Evolutionary conservation across 2,888 invertebrate species (phyloP), one percentile per base, ranked within the genome.

Genomic region (Pristionchus arcanus): DNA sequence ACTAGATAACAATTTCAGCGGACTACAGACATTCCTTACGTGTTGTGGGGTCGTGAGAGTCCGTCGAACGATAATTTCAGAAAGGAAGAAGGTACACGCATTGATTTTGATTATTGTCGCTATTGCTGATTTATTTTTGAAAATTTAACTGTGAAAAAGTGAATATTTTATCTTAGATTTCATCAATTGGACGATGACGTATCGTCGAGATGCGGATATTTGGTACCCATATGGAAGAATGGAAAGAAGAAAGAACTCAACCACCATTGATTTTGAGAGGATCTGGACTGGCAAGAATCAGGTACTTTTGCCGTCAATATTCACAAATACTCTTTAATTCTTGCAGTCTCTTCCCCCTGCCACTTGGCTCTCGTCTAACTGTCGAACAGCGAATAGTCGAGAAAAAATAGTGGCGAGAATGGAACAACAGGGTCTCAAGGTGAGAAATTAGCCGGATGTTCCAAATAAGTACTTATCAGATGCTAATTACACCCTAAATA

Each of bases 181-280:
- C 25, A 91, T 92, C 13, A 92, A 92, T 81, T 92, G 92, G 92
- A 92, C 92, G 19, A 92, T 92, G 92, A 92, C 92, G 2, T 92
- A 91, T 71, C 86, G 92, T 53, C 91, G 83, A 9, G 92, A 92
- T 87, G 90, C 92, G 0, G 92, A 92, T 55, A 59, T 92, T 7
- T 91, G 89, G 88, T 89, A 91, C 37, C 92, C 92, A 0, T 92
- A 92, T 85, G 92, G 91, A 19, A 63, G 37, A 2, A 88, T 92
- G 55, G 90, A 90, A 21, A 90, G 31, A 85, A 84, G 15, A 90
- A 90, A 28, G n/a, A 83, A 31, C 31, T 25, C 7, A 3, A 15
- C 25, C 0, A n/a, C 21, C 2, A 42, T 91, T n/a, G 90, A 91
- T 31, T 71, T 85, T 15, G 89, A 91, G 59, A 90, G 77, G 21